Conservation (phyloP, 2,113 vertebrate genomes). For the Pipa parva region DNA sequence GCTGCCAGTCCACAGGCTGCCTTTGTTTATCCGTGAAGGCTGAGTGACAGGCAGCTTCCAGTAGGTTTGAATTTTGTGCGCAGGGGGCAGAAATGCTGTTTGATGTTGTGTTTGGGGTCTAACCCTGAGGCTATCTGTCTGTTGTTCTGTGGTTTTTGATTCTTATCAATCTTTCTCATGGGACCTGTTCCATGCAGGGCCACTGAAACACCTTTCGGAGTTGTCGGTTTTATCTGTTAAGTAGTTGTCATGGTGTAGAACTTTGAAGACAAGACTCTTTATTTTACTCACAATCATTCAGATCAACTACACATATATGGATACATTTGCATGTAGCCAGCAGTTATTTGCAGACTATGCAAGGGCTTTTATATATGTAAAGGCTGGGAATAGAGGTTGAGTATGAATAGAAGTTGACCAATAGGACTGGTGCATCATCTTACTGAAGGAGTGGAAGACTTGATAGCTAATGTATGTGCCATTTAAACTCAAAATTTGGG, state of each 20-base stretch:
- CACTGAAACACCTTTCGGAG: slow-evolving; percentile 61
- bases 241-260: background rate
- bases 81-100: slow-evolving; percentile 31
- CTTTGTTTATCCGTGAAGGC: background rate
- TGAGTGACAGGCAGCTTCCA: background rate
- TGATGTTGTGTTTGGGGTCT: slow-evolving; percentile 35
- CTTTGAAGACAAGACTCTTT: background rate
- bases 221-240: background rate
- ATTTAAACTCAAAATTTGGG: too few species aligned
- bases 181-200: slow-evolving; percentile 46
- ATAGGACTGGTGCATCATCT: too few species aligned
- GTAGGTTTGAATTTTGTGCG: slow-evolving; percentile 34
- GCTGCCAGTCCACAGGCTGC: slow-evolving; percentile 6
- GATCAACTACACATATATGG: too few species aligned
- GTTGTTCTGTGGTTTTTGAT: slow-evolving; percentile 44
- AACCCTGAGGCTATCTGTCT: slow-evolving; percentile 42
- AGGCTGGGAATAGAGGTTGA: too few species aligned
- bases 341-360: background rate
- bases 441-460: too few species aligned
- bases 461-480: too few species aligned
- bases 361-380: background rate
- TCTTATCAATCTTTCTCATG: slow-evolving; percentile 46
- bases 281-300: too few species aligned
- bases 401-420: too few species aligned
- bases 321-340: too few species aligned